Percentiles rank a stretch among this genome's conserved stretches.
Conservation (phyloP, 2,113 vertebrate genomes). For the Nibea albiflora region DNA sequence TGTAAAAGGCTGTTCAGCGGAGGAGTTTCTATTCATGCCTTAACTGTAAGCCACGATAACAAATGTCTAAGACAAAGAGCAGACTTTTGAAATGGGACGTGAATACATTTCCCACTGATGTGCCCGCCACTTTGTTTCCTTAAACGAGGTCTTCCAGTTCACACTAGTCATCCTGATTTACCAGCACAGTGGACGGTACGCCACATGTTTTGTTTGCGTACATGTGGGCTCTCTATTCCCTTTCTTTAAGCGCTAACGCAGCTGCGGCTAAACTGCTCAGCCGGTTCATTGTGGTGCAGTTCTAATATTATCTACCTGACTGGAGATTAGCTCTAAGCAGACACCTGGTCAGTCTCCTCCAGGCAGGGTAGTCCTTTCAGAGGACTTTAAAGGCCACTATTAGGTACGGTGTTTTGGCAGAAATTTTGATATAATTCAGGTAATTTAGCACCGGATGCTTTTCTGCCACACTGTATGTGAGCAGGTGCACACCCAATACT, state of each 20-base stretch:
- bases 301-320: constrained; percentile 77
- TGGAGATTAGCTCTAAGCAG: constrained; percentile 78
- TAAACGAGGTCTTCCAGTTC: constrained; percentile 2
- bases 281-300: constrained; percentile 39
- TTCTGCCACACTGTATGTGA: neutral
- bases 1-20: neutral
- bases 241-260: constrained; percentile 28
- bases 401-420: neutral
- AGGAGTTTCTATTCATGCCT: neutral
- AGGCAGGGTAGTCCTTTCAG: neutral
- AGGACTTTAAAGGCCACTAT: neutral
- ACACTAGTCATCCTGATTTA: constrained; percentile 12
- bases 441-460: neutral
- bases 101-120: neutral
- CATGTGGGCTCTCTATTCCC: constrained; percentile 33
- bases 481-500: neutral
- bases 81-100: neutral
- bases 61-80: neutral
- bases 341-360: constrained; percentile 51
- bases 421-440: neutral
- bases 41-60: neutral
- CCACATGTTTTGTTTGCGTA: constrained; percentile 11
- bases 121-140: neutral
- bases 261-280: constrained; percentile 57
- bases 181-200: neutral